Conservation (phyloP, 2,797 vertebrate species). For the Sphaeramia orbicularis region DNA sequence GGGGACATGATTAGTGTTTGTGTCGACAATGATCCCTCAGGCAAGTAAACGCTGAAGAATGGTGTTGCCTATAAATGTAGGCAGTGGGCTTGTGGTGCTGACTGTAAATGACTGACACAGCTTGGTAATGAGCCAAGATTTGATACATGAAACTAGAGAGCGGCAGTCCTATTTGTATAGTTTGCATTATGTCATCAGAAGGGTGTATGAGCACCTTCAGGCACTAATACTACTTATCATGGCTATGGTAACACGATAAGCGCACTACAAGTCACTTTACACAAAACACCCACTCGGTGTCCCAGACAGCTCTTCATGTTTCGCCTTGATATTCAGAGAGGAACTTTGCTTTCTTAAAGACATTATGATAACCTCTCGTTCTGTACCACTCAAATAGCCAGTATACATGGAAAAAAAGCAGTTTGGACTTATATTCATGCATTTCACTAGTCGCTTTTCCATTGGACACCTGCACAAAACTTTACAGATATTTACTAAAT, state of each 20-base stretch:
- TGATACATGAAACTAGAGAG: conserved; percentile 50
- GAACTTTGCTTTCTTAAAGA: conserved; percentile 47
- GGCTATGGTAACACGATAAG: conserved; percentile 44
- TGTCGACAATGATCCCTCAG: conserved; percentile 69
- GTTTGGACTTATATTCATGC: no score
- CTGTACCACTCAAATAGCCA: not conserved
- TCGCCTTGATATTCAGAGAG: conserved; percentile 33
- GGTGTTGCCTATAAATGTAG: conserved; percentile 65
- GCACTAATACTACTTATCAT: conserved; percentile 47
- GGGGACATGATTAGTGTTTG: conserved; percentile 75
- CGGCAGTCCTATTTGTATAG: conserved; percentile 40
- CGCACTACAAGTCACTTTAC: not conserved
- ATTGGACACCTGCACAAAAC: no score
- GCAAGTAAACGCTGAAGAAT: conserved; percentile 64
- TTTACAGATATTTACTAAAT: no score
- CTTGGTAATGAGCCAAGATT: conserved; percentile 54
- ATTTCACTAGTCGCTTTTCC: no score
- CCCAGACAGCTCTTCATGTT: conserved; percentile 34
- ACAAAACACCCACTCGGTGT: conserved; percentile 1
- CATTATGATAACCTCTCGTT: conserved; percentile 43
- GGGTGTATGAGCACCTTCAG: conserved; percentile 54
- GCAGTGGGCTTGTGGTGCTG: conserved; percentile 49
- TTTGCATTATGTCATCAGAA: conserved; percentile 52
- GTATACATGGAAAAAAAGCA: no score
- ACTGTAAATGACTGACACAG: conserved; percentile 63